These are phyloP conservation scores for Galerucella calmariensis DNA, from an alignment of 2,888 invertebrate genomes.

Conservation along the genomic window DNA sequence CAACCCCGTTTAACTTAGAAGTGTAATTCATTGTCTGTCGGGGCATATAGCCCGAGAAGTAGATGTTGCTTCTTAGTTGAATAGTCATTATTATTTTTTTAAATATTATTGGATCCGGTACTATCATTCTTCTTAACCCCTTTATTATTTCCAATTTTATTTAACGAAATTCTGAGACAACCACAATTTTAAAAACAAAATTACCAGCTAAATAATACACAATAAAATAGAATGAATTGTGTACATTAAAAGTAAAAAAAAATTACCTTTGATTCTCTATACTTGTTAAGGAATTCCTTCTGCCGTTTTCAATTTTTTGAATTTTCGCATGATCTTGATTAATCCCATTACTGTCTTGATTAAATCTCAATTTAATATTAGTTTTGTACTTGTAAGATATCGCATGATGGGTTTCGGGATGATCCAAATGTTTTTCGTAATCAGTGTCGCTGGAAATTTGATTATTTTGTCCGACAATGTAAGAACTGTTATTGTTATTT, in stretches of 20 bases:
- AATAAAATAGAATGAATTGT: background rate
- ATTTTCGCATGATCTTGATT: slow-evolving; percentile 52
- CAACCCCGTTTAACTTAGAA: too few relatives aligned
- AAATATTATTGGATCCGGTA: too few relatives aligned
- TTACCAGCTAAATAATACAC: too few relatives aligned
- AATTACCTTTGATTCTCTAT: slow-evolving; percentile 66
- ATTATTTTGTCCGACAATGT: slow-evolving; percentile 24
- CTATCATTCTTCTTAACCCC: too few relatives aligned
- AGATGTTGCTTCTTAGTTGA: too few relatives aligned
- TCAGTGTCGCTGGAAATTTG: slow-evolving; percentile 45
- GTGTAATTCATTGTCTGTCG: too few relatives aligned
- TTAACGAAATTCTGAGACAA: too few relatives aligned
- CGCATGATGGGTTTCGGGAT: slow-evolving; percentile 48
- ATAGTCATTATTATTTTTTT: too few relatives aligned
- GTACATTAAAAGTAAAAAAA: background rate
- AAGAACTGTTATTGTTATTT: slow-evolving; percentile 49
- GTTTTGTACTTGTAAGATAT: slow-evolving; percentile 93
- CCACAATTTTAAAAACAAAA: too few relatives aligned
- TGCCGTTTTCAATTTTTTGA: slow-evolving; percentile 51
- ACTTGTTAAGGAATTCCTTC: slow-evolving; percentile 59
- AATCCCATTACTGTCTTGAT: slow-evolving; percentile 63
- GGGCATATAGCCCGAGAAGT: too few relatives aligned
- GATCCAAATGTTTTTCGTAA: slow-evolving; percentile 55
- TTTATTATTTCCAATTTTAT: too few relatives aligned
- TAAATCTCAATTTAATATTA: slow-evolving; percentile 89